A percentile compares a stretch with the other conserved stretches of the same genome.
These are phyloP conservation scores for Trinectes maculatus DNA, from an alignment of 2,113 vertebrate genomes.

Conservation along the genomic window DNA sequence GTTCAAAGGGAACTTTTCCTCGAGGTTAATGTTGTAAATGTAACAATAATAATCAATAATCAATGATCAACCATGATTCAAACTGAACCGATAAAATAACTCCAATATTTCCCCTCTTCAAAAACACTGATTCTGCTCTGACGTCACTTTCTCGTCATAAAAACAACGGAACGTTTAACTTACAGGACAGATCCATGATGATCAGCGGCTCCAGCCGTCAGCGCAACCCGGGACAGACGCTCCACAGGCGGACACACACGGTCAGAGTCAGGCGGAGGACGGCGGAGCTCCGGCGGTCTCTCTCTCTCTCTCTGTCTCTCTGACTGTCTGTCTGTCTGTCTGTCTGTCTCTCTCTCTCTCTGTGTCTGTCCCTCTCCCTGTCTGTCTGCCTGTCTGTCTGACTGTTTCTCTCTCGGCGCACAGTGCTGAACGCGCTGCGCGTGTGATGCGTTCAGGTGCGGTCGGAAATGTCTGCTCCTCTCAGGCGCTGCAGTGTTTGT, in stretches of 20 bases:
- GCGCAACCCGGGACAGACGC: background rate
- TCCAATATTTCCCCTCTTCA: no score
- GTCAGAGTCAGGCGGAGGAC: background rate
- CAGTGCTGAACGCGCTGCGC: background rate
- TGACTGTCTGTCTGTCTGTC: background rate
- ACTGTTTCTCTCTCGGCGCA: no score
- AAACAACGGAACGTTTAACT: no score
- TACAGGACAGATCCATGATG: conserved; percentile 27
- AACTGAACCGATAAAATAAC: no score
- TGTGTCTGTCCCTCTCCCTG: background rate
- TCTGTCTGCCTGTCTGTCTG: background rate
- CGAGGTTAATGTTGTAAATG: no score
- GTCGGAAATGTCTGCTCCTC: conserved; percentile 15
- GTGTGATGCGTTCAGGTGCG: conserved; percentile 37
- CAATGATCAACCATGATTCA: no score
- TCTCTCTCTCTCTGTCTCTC: no score
- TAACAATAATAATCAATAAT: no score
- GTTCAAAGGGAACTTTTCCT: no score
- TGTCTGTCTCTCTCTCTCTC: background rate
- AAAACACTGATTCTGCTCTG: no score
- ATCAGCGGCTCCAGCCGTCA: conserved; percentile 12
- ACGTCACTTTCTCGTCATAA: no score
- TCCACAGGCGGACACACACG: background rate
- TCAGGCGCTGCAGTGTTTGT: no score
- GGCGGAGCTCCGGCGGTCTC: background rate